Base-by-base conservation (phyloP, 2,888 invertebrate genomes). In the Cecidostiba fungosa region DNA sequence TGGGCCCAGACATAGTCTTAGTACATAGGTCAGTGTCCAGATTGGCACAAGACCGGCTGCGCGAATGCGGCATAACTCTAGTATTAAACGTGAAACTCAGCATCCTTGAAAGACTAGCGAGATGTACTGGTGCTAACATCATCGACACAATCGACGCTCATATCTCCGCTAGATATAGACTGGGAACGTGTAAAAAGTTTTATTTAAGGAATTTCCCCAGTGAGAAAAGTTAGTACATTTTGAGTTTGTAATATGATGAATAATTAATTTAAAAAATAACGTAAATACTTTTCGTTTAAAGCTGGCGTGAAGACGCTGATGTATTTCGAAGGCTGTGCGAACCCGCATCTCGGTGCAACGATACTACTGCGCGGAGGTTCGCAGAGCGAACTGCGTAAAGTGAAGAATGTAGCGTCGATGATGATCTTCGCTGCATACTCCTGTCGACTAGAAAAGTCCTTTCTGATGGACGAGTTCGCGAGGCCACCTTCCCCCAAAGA, bases 271-370 rank as follows among this genome's bases (percentile, higher is more conserved):
- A 23, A 66, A 66, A 29, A 4, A 23, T 14, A 8, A 66, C 5
- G 29, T 3, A 66, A 3, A 6, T 66, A 26, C 2, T 66, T 78
- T 43, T 62, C 8, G 19, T 47, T 66, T 26, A 73, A 26, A 87
- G 96, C 95, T 89, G 94, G 95, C 0, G 94, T 94, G 36, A 99
- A 99, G 94, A 98, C 98, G 0, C 94, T 99, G 47, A 98, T 99
- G 97, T 97, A 97, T 89, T 96, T 99, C 89, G 99, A 99, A 93
- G 98, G 98, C 8, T 97, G 98, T 89, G 96, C 97, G 0, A 96
- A 96, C 90, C 95, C 96, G 0, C 96, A 97, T 90, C 94, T 98
- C 1, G 98, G 98, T 0, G 97, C 98, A 88, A 98, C 98, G 26
- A 96, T 99, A 70, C 93, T 98, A 3, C 94, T 99, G 2, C 95